Conservation (phyloP, 2,113 vertebrate genomes). For the Tamias sibiricus region DNA sequence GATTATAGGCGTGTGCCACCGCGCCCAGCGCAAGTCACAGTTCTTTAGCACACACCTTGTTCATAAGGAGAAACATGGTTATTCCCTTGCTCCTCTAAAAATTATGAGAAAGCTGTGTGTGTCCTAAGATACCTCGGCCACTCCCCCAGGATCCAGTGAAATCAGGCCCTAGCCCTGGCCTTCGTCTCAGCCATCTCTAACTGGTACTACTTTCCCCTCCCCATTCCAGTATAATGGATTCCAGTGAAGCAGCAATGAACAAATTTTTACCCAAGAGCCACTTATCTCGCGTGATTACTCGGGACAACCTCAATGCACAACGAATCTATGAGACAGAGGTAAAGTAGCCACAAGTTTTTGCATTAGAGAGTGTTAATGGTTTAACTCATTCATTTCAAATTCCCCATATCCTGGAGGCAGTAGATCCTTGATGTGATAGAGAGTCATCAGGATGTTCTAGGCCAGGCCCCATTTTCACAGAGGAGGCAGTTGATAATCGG, state of each 20-base stretch:
- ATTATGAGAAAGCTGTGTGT: not conserved
- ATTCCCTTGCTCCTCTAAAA: not conserved
- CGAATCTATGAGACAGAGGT: constrained; percentile 82
- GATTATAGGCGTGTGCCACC: too few species aligned
- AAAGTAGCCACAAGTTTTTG: constrained; percentile 46
- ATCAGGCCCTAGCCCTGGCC: not conserved
- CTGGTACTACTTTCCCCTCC: not conserved
- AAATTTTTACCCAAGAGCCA: constrained; percentile 55
- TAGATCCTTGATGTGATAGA: not conserved
- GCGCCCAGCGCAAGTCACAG: too few species aligned
- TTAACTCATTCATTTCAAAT: not conserved
- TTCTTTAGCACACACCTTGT: not conserved
- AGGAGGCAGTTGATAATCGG: not conserved
- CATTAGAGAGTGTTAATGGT: not conserved
- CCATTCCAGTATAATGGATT: constrained; percentile 47
- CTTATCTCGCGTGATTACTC: constrained; percentile 48
- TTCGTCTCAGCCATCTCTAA: not conserved
- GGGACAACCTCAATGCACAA: not conserved
- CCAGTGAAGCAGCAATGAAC: constrained; percentile 20
- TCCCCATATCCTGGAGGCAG: not conserved
- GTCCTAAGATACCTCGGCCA: not conserved
- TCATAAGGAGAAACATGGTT: not conserved
- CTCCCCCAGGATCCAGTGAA: not conserved
- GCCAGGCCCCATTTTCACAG: not conserved
- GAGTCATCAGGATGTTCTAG: not conserved